phyloP scores from a whole-genome alignment of 2,113 vertebrate genomes.

The Craseonycteris thonglongyai region DNA sequence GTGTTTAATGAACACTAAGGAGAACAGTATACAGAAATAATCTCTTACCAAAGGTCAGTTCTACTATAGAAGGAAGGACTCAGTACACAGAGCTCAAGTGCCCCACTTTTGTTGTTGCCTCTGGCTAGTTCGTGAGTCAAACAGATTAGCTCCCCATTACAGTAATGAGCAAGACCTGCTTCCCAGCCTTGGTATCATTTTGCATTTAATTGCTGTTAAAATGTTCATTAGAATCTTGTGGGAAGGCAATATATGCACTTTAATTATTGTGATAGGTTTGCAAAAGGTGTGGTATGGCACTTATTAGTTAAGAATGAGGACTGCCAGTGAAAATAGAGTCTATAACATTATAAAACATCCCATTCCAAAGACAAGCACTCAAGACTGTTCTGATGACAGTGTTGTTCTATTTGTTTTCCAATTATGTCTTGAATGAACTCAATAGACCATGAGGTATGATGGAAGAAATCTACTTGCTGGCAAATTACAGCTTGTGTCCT shows the following conservation, averaged over 20 bases:
- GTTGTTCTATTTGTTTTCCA: conserved; percentile 77
- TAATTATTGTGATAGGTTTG: conserved; percentile 66
- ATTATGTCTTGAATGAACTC: conserved; percentile 77
- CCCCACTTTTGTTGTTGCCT: neutral
- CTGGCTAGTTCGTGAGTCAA: neutral
- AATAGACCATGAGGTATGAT: conserved; percentile 69
- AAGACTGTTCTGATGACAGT: conserved; percentile 73
- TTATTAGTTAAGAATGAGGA: conserved; percentile 75
- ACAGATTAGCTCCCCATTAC: conserved; percentile 46
- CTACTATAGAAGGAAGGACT: neutral
- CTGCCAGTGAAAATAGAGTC: conserved; percentile 74
- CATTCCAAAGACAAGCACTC: conserved; percentile 69
- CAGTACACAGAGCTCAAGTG: neutral
- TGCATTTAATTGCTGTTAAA: conserved; percentile 58
- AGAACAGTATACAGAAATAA: neutral
- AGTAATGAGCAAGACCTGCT: conserved; percentile 20
- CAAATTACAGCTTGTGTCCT: conserved; percentile 70
- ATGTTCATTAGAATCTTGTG: conserved; percentile 38
- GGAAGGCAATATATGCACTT: conserved; percentile 41
- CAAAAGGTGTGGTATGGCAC: neutral
- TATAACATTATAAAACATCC: conserved; percentile 69
- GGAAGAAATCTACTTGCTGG: conserved; percentile 73
- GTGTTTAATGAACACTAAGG: neutral
- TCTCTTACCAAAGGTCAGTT: conserved; percentile 25
- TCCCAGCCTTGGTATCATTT: conserved; percentile 29